phyloP scores from a whole-genome alignment of 2,888 invertebrate genomes.

The Rotaria macrura region DNA sequence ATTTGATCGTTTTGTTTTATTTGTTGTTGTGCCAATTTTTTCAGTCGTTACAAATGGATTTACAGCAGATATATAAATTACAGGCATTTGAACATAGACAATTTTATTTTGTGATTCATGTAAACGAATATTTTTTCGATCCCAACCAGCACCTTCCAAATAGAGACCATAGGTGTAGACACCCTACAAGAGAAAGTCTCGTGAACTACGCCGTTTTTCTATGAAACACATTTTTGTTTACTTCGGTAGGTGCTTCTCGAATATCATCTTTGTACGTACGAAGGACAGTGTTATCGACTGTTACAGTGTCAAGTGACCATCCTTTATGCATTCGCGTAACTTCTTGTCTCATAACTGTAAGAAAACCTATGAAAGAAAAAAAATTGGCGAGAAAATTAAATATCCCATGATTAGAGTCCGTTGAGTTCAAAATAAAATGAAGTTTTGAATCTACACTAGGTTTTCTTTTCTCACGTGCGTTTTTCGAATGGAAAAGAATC shows the following conservation, averaged over 20 bases:
- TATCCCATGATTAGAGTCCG: too few relatives aligned
- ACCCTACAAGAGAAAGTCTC: slow-evolving; percentile 55
- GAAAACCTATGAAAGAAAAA: slow-evolving; percentile 58
- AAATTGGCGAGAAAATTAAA: too few relatives aligned
- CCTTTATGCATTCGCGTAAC: slow-evolving; percentile 50
- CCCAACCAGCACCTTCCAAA: slow-evolving; percentile 80
- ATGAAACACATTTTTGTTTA: not conserved
- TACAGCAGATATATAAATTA: slow-evolving; percentile 65
- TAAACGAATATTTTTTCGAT: slow-evolving; percentile 61
- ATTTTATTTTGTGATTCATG: slow-evolving; percentile 70
- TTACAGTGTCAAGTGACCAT: slow-evolving; percentile 49
- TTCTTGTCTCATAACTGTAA: slow-evolving; percentile 78
- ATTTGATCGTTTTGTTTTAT: not conserved
- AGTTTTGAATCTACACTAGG: too few relatives aligned
- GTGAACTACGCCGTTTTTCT: too few relatives aligned
- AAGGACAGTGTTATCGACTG: slow-evolving; percentile 49
- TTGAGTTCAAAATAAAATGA: too few relatives aligned
- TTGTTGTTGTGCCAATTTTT: too few relatives aligned
- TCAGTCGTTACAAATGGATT: slow-evolving; percentile 37
- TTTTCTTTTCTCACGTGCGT: too few relatives aligned
- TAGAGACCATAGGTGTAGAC: slow-evolving; percentile 73
- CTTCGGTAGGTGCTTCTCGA: slow-evolving; percentile 71
- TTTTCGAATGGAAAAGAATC: too few relatives aligned
- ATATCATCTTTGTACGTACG: slow-evolving; percentile 45
- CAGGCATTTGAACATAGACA: slow-evolving; percentile 66